Conservation (phyloP, 2,888 invertebrate genomes). For the Willowsia nigromaculata region DNA sequence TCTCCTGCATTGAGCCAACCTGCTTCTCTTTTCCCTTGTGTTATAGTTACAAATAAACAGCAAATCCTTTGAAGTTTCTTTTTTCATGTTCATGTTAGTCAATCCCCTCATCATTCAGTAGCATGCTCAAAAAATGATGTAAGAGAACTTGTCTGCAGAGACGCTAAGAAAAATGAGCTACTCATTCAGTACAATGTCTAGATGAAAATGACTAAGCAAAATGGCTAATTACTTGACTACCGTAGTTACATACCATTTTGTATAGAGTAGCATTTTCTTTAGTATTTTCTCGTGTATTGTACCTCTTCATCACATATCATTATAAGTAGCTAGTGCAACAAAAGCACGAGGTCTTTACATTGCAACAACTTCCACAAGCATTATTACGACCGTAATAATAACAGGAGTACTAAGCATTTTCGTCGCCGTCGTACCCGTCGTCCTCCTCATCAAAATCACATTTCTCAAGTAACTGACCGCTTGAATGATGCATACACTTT, state of each 20-base stretch:
- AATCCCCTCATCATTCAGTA: neutral
- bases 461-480: constrained; percentile 20
- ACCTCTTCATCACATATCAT: too few species aligned
- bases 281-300: neutral
- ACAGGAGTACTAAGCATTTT: neutral
- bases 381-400: too few species aligned
- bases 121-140: neutral
- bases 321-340: too few species aligned
- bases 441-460: neutral
- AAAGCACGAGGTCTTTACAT: too few species aligned
- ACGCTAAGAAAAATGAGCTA: neutral
- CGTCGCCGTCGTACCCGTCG: neutral
- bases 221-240: constrained; percentile 33
- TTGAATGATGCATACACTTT: constrained; percentile 9
- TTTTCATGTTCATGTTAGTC: neutral
- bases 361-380: neutral
- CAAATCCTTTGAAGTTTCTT: constrained; percentile 20
- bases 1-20: neutral
- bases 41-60: neutral
- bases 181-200: neutral
- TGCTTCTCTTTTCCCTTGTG: neutral
- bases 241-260: neutral
- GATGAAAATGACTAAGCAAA: constrained; percentile 9
- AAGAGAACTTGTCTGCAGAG: neutral
- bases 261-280: neutral